Percentiles rank a stretch among this genome's conserved stretches.
phyloP scores from a whole-genome alignment of 2,113 vertebrate genomes.

The Eulemur macaco region DNA sequence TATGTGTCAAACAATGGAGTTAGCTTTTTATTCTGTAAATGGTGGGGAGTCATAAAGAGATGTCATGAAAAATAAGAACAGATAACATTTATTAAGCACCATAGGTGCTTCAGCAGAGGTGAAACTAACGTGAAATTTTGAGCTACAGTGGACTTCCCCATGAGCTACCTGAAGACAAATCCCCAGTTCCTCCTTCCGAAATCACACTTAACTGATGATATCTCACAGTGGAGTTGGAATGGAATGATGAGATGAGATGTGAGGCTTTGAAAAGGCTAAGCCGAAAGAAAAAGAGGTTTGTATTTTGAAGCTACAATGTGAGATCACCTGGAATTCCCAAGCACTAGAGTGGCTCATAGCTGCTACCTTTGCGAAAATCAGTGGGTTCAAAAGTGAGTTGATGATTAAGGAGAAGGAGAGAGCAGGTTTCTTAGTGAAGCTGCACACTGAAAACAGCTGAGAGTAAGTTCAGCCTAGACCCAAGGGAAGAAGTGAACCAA shows the following conservation, averaged over 20 bases:
- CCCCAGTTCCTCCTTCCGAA: neutral
- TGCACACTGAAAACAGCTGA: neutral
- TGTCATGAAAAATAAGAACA: neutral
- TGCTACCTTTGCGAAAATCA: neutral
- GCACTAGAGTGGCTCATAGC: neutral
- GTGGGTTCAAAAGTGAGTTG: neutral
- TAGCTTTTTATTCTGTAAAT: neutral
- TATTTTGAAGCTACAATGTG: neutral
- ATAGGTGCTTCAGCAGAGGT: neutral
- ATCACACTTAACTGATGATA: neutral
- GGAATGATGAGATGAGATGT: neutral
- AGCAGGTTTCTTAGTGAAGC: neutral
- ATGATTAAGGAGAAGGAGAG: neutral
- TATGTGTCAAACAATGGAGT: neutral
- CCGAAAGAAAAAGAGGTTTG: neutral
- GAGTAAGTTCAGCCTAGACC: neutral
- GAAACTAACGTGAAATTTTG: neutral
- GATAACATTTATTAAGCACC: neutral
- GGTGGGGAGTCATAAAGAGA: neutral
- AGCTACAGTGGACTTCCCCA: neutral
- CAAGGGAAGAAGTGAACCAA: neutral
- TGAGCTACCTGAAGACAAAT: neutral
- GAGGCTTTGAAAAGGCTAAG: neutral
- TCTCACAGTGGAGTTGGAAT: neutral
- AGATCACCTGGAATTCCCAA: neutral